Percentiles rank a stretch among this genome's conserved stretches.
phyloP scores from a whole-genome alignment of 2,113 vertebrate genomes.

The Hypanus sabinus region DNA sequence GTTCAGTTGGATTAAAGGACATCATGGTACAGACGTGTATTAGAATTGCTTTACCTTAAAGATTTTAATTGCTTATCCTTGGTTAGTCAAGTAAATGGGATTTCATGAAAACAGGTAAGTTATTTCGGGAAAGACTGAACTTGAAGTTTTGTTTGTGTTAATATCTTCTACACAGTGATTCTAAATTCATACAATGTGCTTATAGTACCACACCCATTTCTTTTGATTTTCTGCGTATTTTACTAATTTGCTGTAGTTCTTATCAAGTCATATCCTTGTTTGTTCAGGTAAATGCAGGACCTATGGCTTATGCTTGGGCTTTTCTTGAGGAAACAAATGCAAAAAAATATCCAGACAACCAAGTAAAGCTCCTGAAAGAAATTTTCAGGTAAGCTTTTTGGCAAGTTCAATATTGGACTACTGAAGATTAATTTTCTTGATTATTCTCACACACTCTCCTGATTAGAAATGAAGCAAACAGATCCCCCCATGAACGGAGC shows the following conservation, averaged over 20 bases:
- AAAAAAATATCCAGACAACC: conserved; percentile 95
- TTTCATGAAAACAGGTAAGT: too few species aligned
- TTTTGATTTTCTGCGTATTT: neutral
- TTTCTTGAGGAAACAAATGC: conserved; percentile 95
- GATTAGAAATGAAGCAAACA: too few species aligned
- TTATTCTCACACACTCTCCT: too few species aligned
- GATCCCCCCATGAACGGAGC: too few species aligned
- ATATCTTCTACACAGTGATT: neutral
- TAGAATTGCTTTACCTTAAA: too few species aligned
- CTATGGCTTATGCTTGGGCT: conserved; percentile 93
- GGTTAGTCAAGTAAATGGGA: neutral
- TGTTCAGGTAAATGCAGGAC: conserved; percentile 85
- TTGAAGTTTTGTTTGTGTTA: neutral
- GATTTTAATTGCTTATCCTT: neutral
- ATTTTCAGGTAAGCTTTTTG: conserved; percentile 82
- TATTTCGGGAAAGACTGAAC: neutral
- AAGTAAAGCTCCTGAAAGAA: conserved; percentile 92
- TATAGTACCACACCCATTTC: neutral
- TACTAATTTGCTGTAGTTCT: neutral
- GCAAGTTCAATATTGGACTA: neutral
- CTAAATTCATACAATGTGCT: neutral
- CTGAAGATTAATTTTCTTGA: too few species aligned
- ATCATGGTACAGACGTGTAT: neutral
- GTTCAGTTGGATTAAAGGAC: neutral
- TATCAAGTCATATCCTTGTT: conserved; percentile 29